Evolutionary conservation across 2,888 invertebrate species (phyloP), one percentile per base, ranked within the genome.

Genomic region (Capitulum mitella): DNA sequence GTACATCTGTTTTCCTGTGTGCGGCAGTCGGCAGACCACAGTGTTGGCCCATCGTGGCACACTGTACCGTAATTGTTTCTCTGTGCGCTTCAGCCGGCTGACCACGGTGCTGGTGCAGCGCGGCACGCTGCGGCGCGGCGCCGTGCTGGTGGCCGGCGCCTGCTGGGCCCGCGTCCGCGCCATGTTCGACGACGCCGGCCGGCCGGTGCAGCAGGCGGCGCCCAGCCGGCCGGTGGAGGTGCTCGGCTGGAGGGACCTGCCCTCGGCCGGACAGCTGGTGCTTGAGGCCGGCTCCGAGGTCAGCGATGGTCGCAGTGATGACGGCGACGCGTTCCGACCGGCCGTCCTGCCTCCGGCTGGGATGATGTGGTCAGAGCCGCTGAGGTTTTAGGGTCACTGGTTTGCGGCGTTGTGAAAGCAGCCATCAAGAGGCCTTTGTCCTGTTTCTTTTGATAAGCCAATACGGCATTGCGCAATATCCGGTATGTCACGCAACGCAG

Each of bases 211-310:
- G 14, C 87, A 89, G 83, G 96, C 93, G 0, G 86, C 89, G n/a
- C 95, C 97, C 0, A 90, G 93, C 0, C 90, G 90, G 2, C 93
- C 97, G 0, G 94, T 92, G 0, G 92, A 93, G 84, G 91, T 97
- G 78, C 89, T 93, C 77, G 98, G 98, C 6, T 99, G 98, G 98
- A 90, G 90, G 82, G 92, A 92, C 82, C 84, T 70, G 70, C 70
- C 70, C 70, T 26, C 14, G 12, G 70, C 70, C 70, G 70, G 70
- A 5, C 40, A 6, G 37, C 10, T 10, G 26, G 70, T 70, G 70
- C 70, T 70, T 14, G 70, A 70, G 37, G 70, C 40, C 37, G 40
- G 26, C 37, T 22, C 70, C 10, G 70, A 70, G 70, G 70, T 70
- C n/a, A n/a, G n/a, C n/a, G n/a, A n/a, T n/a, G n/a, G n/a, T n/a